A percentile compares a stretch with the other conserved stretches of the same genome.
Conservation (phyloP, 1,140 invertebrate species). For the Drosophila cardini region DNA sequence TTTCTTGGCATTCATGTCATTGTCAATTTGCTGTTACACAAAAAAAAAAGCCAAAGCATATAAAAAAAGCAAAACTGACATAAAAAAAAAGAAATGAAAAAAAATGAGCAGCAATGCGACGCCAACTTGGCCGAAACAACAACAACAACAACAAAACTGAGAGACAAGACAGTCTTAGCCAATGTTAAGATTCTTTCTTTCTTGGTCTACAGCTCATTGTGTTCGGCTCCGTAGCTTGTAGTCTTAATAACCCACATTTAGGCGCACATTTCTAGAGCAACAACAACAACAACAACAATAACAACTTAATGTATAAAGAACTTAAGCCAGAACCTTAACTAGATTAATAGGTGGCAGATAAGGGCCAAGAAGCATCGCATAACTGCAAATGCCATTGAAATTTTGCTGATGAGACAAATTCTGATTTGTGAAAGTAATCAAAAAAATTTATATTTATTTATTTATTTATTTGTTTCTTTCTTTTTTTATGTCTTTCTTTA, state of each 20-base stretch:
- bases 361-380: conserved; percentile 38
- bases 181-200: conserved; percentile 61
- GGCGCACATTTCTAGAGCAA: conserved; percentile 53
- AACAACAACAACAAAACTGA: conserved; percentile 17
- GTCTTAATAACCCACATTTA: conserved; percentile 73
- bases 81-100: conserved; percentile 38
- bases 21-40: conserved; percentile 83
- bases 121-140: conserved; percentile 26
- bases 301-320: conserved; percentile 32
- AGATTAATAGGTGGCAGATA: conserved; percentile 75
- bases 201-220: conserved; percentile 39
- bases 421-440: conserved; percentile 34
- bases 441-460: conserved; percentile 3
- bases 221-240: conserved; percentile 36
- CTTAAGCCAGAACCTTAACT: conserved; percentile 63
- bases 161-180: conserved; percentile 21
- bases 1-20: conserved; percentile 81
- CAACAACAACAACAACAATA: conserved; percentile 40
- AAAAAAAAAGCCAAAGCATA: conserved; percentile 38
- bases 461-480: conserved; percentile 1
- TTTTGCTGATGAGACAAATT: conserved; percentile 32
- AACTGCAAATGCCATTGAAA: conserved; percentile 41
- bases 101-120: conserved; percentile 10
- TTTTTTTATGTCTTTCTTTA: conserved; percentile 1
- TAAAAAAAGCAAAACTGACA: conserved; percentile 18